Evolutionary conservation across 2,888 invertebrate species (phyloP).

Genomic region (Tyria jacobaeae): DNA sequence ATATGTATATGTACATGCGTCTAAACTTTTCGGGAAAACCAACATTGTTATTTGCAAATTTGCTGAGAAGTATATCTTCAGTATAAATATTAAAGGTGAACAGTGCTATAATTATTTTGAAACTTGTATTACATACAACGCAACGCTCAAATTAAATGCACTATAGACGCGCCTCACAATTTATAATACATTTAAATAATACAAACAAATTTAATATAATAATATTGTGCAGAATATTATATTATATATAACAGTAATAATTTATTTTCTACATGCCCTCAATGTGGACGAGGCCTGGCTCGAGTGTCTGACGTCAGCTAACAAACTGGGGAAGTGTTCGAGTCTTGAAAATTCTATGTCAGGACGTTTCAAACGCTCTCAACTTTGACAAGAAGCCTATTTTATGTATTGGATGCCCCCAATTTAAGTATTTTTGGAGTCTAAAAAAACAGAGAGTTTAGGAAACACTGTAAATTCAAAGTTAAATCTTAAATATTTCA

Average conservation of each 20-base stretch:
- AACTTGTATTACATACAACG: too few species aligned
- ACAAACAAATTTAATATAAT: too few species aligned
- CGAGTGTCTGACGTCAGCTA: constrained; percentile 64
- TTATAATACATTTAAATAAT: too few species aligned
- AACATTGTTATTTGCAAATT: too few species aligned
- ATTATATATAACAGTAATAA: not conserved
- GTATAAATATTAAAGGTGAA: too few species aligned
- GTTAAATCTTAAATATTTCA: not conserved
- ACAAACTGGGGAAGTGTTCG: constrained; percentile 59
- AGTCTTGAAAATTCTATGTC: constrained; percentile 67
- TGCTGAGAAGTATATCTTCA: too few species aligned
- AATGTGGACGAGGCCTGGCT: constrained; percentile 45
- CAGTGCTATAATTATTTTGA: too few species aligned
- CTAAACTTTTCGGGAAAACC: too few species aligned
- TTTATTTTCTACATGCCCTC: constrained; percentile 17
- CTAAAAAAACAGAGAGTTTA: constrained; percentile 9
- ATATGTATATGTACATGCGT: too few species aligned
- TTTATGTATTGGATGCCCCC: constrained; percentile 59
- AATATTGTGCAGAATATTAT: too few species aligned
- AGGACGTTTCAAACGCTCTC: constrained; percentile 64
- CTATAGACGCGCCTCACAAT: too few species aligned
- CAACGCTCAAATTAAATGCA: too few species aligned
- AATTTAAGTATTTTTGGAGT: constrained; percentile 38
- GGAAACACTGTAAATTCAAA: not conserved
- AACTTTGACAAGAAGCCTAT: constrained; percentile 63